phyloP scores from a whole-genome alignment of 1,140 invertebrate genomes.

The Drosophila repleta region DNA sequence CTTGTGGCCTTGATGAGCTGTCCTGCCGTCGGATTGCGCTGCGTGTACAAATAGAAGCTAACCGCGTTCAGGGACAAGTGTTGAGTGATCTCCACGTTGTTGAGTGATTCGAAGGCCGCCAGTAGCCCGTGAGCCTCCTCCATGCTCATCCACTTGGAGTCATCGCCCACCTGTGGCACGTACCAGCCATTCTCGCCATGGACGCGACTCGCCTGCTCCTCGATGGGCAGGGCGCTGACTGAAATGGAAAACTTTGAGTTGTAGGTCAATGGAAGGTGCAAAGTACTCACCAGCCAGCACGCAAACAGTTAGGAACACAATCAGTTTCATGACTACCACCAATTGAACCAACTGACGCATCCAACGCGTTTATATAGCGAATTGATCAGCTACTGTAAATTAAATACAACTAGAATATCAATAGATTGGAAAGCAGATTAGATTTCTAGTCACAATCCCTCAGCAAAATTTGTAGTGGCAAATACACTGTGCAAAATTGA shows the following conservation, averaged over 20 bases:
- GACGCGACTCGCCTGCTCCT: slow-evolving; percentile 36
- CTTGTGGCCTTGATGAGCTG: slow-evolving; percentile 43
- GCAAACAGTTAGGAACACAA: slow-evolving; percentile 52
- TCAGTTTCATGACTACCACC: slow-evolving; percentile 55
- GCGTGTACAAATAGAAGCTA: slow-evolving; percentile 63
- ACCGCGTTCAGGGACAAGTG: slow-evolving; percentile 56
- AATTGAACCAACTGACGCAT: slow-evolving; percentile 31
- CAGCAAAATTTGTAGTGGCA: neutral
- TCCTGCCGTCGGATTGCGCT: slow-evolving; percentile 39
- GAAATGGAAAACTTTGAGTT: neutral
- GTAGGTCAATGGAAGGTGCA: neutral
- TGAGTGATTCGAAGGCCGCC: slow-evolving; percentile 43
- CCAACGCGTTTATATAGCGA: slow-evolving; percentile 46
- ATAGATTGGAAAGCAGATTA: slow-evolving; percentile 14
- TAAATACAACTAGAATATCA: slow-evolving; percentile 23
- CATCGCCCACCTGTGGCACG: slow-evolving; percentile 52
- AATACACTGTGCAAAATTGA: too few relatives aligned
- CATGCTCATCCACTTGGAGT: slow-evolving; percentile 46
- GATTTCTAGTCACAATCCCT: slow-evolving; percentile 5
- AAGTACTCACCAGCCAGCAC: slow-evolving; percentile 62
- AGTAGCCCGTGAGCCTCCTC: slow-evolving; percentile 38
- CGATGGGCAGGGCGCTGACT: slow-evolving; percentile 53
- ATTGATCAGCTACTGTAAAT: slow-evolving; percentile 4
- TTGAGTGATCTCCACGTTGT: slow-evolving; percentile 20
- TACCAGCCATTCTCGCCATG: slow-evolving; percentile 61